phyloP scores from a whole-genome alignment of 2,888 invertebrate species.

The Drosophila anomalipes region DNA sequence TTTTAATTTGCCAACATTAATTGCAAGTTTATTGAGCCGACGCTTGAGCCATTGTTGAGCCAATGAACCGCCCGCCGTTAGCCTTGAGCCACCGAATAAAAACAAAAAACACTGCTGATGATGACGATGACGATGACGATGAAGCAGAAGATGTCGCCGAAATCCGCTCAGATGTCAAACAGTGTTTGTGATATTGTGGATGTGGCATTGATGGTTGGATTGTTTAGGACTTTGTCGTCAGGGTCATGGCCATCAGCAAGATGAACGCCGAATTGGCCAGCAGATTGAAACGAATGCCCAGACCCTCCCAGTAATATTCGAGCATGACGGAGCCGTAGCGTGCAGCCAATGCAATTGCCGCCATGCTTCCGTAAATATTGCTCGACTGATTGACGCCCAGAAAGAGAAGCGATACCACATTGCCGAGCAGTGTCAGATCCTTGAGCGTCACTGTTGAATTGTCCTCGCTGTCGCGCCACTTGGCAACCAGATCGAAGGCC shows the following conservation, averaged over 20 bases:
- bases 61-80: constrained; percentile 59
- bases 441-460: constrained; percentile 62
- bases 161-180: not conserved
- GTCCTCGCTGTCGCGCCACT: constrained; percentile 59
- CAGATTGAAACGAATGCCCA: constrained; percentile 57
- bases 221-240: constrained; percentile 43
- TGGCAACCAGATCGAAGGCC: constrained; percentile 65
- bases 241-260: constrained; percentile 57
- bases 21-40: constrained; percentile 80
- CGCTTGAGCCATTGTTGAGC: constrained; percentile 54
- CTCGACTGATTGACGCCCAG: constrained; percentile 72
- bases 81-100: constrained; percentile 55
- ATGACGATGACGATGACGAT: not conserved
- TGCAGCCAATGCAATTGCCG: constrained; percentile 63
- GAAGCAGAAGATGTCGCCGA: not conserved
- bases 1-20: constrained; percentile 81
- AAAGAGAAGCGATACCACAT: constrained; percentile 75
- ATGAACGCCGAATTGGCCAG: constrained; percentile 63
- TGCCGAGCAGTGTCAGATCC: constrained; percentile 77
- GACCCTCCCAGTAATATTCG: constrained; percentile 62
- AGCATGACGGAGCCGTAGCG: constrained; percentile 64
- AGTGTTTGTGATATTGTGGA: not conserved
- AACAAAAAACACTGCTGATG: constrained; percentile 17
- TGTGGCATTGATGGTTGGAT: not conserved
- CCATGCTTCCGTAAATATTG: constrained; percentile 62